Evolutionary conservation across 2,113 vertebrate genomes (phyloP).

Genomic region (Diadophis punctatus): DNA sequence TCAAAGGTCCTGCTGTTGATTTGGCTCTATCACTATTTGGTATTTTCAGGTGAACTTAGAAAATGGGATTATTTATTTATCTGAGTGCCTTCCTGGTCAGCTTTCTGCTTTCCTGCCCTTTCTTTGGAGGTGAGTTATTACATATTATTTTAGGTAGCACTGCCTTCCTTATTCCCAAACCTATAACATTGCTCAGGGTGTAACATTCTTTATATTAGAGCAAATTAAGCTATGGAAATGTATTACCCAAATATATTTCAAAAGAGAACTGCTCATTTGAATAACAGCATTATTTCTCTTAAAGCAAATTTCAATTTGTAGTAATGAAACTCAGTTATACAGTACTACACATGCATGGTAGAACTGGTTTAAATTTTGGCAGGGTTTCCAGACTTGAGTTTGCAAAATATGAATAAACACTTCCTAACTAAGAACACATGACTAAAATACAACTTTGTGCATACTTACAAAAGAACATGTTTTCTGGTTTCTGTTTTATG

Average conservation of each 20-base stretch:
- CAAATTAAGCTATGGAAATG: not conserved
- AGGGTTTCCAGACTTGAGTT: not conserved
- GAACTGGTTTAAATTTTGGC: no score
- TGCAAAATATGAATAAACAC: not conserved
- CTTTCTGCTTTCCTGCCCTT: not conserved
- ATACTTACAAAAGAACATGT: not conserved
- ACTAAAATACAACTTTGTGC: not conserved
- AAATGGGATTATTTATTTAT: not conserved
- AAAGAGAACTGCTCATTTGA: not conserved
- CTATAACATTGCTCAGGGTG: not conserved
- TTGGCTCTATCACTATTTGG: not conserved
- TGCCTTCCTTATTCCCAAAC: not conserved
- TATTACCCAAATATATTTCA: not conserved
- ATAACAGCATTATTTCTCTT: not conserved
- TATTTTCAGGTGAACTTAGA: not conserved
- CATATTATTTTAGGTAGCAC: not conserved
- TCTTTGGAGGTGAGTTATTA: not conserved
- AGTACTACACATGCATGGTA: not conserved
- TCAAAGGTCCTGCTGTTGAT: not conserved
- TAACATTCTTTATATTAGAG: not conserved
- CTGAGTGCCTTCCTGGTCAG: not conserved
- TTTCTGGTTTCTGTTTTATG: not conserved
- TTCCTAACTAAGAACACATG: not conserved
- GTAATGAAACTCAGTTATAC: not conserved
- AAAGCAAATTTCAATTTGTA: not conserved